Conservation (phyloP, 2,797 vertebrate species). For the Alfaro cultratus region DNA sequence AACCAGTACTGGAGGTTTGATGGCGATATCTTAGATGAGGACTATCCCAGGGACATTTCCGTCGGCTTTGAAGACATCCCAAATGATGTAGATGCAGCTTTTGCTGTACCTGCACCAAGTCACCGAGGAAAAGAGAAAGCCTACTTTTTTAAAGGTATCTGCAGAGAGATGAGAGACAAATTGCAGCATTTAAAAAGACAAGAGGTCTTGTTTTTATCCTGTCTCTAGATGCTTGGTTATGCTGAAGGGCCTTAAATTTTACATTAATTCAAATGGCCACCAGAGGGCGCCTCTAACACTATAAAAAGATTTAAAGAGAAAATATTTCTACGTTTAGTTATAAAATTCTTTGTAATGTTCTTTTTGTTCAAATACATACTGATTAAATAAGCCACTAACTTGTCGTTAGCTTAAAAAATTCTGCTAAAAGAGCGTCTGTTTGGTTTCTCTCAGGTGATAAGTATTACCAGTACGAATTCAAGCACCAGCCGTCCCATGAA, state of each 20-base stretch:
- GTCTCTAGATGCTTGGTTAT: background rate
- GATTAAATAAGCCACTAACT: background rate
- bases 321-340: background rate
- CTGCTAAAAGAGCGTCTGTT: background rate
- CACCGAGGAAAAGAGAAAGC: slow-evolving; percentile 85
- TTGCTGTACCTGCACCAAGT: slow-evolving; percentile 87
- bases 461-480: slow-evolving; percentile 92
- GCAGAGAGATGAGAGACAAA: background rate
- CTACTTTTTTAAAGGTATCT: slow-evolving; percentile 95
- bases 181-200: background rate
- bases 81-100: slow-evolving; percentile 82
- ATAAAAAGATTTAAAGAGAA: background rate
- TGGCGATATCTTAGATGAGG: slow-evolving; percentile 83
- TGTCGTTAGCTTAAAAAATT: background rate
- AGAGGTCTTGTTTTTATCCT: background rate
- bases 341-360: too few relatives aligned
- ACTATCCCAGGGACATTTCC: slow-evolving; percentile 87
- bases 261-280: background rate
- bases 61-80: slow-evolving; percentile 88
- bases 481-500: slow-evolving; percentile 87
- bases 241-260: background rate
- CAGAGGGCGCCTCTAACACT: background rate
- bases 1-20: slow-evolving; percentile 93
- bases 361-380: background rate
- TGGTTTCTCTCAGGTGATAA: slow-evolving; percentile 75